Conservation (phyloP, 2,113 vertebrate species). For the Tinamus guttatus region DNA sequence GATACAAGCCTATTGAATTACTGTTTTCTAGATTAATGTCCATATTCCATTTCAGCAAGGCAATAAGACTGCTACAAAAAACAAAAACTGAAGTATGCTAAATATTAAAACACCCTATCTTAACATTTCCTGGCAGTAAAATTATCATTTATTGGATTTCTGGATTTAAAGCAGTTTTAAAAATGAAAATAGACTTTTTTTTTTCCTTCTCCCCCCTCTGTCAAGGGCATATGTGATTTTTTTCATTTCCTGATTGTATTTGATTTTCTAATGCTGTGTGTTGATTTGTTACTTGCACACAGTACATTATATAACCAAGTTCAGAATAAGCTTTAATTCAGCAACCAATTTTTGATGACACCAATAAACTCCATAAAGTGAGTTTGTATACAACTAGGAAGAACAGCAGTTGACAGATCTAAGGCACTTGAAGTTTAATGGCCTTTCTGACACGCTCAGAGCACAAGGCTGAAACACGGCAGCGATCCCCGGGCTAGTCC, state of each 20-base stretch:
- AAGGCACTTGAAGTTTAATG: not conserved
- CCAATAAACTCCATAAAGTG: not conserved
- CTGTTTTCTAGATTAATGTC: not conserved
- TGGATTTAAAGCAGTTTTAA: not conserved
- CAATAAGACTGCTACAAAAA: not conserved
- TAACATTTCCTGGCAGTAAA: not conserved
- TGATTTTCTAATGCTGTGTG: not conserved
- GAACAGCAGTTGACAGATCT: not conserved
- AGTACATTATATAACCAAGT: not conserved
- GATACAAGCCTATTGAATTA: not conserved
- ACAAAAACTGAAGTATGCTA: not conserved
- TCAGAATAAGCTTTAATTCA: not conserved
- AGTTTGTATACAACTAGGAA: not conserved
- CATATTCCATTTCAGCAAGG: not conserved
- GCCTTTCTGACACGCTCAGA: not conserved
- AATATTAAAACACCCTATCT: not conserved
- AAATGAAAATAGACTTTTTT: not conserved
- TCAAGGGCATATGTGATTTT: not conserved
- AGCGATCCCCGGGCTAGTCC: not conserved
- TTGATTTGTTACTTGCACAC: not conserved
- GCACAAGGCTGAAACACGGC: not conserved
- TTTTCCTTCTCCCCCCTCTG: not conserved
- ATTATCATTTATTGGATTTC: not conserved
- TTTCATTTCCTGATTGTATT: conserved; percentile 24
- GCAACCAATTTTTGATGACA: not conserved